Evolutionary conservation across 30 jellyfish, hydroid and myxozoan species (phyloP).

Genomic region (Clytia hemisphaerica): DNA sequence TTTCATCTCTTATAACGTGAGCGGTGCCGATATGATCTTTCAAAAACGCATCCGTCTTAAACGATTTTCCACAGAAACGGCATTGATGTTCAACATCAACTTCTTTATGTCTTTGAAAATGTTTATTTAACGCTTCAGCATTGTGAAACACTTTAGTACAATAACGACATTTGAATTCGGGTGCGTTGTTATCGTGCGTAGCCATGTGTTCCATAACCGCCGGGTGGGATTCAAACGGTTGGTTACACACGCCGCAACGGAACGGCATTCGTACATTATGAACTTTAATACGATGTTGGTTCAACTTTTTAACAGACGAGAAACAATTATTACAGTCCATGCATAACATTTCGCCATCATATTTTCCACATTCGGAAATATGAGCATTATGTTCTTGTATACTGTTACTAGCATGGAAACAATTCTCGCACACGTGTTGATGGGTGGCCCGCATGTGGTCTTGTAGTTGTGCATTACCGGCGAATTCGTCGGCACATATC

Average conservation of each 20-base stretch:
- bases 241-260: conserved; percentile 81
- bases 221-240: conserved; percentile 66
- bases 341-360: conserved; percentile 42
- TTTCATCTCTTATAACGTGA: conserved; percentile 45
- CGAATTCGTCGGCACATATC: conserved; percentile 46
- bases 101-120: conserved; percentile 45
- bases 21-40: conserved; percentile 52
- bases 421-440: conserved; percentile 32
- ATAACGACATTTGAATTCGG: conserved; percentile 58
- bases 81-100: conserved; percentile 68
- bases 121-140: conserved; percentile 64
- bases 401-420: conserved; percentile 30
- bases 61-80: conserved; percentile 37
- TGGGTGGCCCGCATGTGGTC: conserved; percentile 29
- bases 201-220: conserved; percentile 82
- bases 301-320: conserved; percentile 55
- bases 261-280: conserved; percentile 82
- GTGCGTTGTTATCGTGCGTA: conserved; percentile 54
- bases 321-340: conserved; percentile 57
- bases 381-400: conserved; percentile 8
- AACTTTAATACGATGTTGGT: conserved; percentile 61
- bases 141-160: conserved; percentile 73
- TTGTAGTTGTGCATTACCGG: conserved; percentile 13
- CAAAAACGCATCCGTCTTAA: conserved; percentile 49
- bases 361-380: conserved; percentile 10